A percentile compares a stretch with the other conserved stretches of the same genome.
phyloP scores from a whole-genome alignment of 2,113 vertebrate species.

The Tenrec ecaudatus region DNA sequence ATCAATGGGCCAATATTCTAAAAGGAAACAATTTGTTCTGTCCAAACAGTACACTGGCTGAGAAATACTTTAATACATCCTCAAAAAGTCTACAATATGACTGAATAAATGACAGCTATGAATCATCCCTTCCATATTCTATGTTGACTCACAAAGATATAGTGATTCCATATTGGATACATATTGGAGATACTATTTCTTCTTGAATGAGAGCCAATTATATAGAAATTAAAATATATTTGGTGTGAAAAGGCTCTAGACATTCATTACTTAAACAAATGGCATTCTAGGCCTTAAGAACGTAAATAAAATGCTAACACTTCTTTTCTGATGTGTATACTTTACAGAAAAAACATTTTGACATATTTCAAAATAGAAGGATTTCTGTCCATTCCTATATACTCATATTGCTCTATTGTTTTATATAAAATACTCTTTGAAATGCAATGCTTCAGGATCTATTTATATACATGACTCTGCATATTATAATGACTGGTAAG shows the following conservation, averaged over 20 bases:
- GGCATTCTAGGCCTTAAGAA: neutral
- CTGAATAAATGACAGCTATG: neutral
- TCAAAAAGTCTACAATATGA: neutral
- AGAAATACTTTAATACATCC: constrained; percentile 31
- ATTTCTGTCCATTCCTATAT: neutral
- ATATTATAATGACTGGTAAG: neutral
- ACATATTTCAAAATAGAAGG: neutral
- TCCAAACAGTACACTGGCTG: neutral
- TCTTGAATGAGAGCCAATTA: constrained; percentile 30
- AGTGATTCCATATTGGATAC: neutral
- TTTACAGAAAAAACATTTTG: constrained; percentile 28
- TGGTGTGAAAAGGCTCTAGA: constrained; percentile 35
- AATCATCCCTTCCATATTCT: constrained; percentile 1
- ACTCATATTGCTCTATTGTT: neutral
- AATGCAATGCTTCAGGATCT: neutral
- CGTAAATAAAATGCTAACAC: neutral
- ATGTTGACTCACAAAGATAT: neutral
- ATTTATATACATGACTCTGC: neutral
- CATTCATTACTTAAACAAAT: constrained; percentile 22
- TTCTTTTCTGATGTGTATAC: constrained; percentile 19
- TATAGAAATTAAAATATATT: constrained; percentile 54
- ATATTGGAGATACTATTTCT: neutral
- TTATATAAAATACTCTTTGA: constrained; percentile 22
- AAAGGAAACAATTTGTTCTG: constrained; percentile 14
- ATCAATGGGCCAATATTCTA: neutral